phyloP scores from a whole-genome alignment of 2,888 invertebrate species.

The Coenonympha glycerion region DNA sequence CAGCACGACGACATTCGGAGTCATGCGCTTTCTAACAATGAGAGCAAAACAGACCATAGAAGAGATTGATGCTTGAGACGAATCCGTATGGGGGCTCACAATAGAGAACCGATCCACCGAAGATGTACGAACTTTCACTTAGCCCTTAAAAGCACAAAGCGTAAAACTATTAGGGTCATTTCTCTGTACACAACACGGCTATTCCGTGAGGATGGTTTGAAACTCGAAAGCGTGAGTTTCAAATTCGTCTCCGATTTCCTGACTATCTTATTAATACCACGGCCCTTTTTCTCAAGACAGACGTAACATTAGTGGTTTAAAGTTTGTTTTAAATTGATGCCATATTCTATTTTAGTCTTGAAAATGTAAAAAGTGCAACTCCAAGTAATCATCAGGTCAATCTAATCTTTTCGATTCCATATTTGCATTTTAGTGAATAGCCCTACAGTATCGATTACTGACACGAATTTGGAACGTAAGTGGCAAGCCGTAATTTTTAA shows the following conservation, averaged over 20 bases:
- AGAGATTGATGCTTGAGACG: conserved; percentile 55
- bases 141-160: conserved; percentile 53
- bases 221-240: too few relatives aligned
- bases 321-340: too few relatives aligned
- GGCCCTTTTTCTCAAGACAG: too few relatives aligned
- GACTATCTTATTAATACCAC: too few relatives aligned
- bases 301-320: too few relatives aligned
- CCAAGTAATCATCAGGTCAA: too few relatives aligned
- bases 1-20: conserved; percentile 26
- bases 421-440: too few relatives aligned
- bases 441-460: conserved; percentile 15
- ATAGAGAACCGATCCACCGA: conserved; percentile 56
- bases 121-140: conserved; percentile 63
- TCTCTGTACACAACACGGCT: conserved; percentile 34
- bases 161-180: conserved; percentile 41
- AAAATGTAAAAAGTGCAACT: too few relatives aligned
- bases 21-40: conserved; percentile 46
- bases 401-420: too few relatives aligned
- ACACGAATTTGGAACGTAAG: conserved; percentile 7
- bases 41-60: conserved; percentile 42
- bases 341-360: too few relatives aligned
- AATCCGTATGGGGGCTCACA: conserved; percentile 56
- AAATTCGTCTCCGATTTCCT: too few relatives aligned
- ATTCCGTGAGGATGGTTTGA: too few relatives aligned
- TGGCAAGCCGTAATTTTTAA: conserved; percentile 6